These are phyloP conservation scores for Craseonycteris thonglongyai DNA, from an alignment of 2,113 vertebrate species.

Conservation along the genomic window DNA sequence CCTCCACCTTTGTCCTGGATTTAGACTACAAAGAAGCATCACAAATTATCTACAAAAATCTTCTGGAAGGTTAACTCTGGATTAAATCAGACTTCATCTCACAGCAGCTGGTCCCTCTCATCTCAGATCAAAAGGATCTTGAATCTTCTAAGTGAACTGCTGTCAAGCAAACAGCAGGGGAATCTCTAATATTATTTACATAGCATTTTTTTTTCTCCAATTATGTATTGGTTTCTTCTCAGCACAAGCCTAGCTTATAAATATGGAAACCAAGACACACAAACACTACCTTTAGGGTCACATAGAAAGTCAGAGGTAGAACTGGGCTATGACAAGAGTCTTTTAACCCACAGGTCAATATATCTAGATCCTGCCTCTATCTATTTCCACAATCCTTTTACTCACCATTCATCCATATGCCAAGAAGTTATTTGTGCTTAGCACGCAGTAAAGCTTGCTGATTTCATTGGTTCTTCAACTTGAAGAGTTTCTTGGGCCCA, in stretches of 20 bases:
- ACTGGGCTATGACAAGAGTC: neutral
- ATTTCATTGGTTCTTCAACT: neutral
- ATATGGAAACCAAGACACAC: constrained; percentile 22
- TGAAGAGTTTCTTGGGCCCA: neutral
- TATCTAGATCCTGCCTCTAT: neutral
- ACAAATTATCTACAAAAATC: constrained; percentile 46
- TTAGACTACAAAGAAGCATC: constrained; percentile 45
- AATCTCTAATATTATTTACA: constrained; percentile 65
- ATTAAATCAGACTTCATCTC: constrained; percentile 46
- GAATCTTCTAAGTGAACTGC: constrained; percentile 57
- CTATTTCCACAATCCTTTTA: neutral
- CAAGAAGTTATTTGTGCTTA: neutral
- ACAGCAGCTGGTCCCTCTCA: constrained; percentile 67
- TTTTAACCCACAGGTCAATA: neutral
- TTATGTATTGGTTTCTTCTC: constrained; percentile 47
- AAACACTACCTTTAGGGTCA: neutral
- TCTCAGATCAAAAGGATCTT: constrained; percentile 68
- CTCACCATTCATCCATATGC: neutral
- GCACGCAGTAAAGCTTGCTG: neutral
- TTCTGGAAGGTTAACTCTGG: constrained; percentile 51
- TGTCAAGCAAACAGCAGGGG: constrained; percentile 62
- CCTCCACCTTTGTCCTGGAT: constrained; percentile 21
- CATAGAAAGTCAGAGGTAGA: neutral
- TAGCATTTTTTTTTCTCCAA: constrained; percentile 40
- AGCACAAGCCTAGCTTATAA: constrained; percentile 26